phyloP scores from a whole-genome alignment of 1,140 invertebrate genomes.

The Leptonema lineaticorne region DNA sequence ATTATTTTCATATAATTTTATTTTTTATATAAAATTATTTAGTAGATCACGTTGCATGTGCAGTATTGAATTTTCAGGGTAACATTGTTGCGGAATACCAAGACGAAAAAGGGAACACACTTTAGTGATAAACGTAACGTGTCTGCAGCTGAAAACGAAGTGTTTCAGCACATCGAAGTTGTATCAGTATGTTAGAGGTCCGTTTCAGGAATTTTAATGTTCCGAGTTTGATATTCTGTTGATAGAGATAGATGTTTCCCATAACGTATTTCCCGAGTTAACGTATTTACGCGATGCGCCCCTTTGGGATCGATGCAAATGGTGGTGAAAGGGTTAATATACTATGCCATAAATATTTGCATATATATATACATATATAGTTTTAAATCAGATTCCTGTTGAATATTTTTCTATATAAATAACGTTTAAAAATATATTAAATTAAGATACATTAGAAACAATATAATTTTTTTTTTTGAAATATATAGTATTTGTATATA shows the following conservation, averaged over 20 bases:
- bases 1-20: too few relatives aligned
- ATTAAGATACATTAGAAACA: too few relatives aligned
- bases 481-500: too few relatives aligned
- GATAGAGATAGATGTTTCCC: neutral
- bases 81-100: neutral
- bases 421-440: too few relatives aligned
- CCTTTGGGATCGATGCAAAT: neutral
- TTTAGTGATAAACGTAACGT: neutral
- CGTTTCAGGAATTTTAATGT: neutral
- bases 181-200: too few relatives aligned
- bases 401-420: too few relatives aligned
- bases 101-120: neutral
- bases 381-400: too few relatives aligned
- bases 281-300: neutral
- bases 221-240: neutral
- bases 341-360: too few relatives aligned
- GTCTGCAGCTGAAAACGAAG: neutral
- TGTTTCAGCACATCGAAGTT: neutral
- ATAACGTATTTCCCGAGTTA: neutral
- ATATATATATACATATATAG: too few relatives aligned
- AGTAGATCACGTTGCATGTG: neutral
- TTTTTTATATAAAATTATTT: too few relatives aligned
- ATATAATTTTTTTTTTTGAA: too few relatives aligned
- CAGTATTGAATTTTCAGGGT: neutral
- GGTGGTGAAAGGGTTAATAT: neutral